A percentile compares a stretch with the other conserved stretches of the same genome.
Evolutionary conservation across 2,888 invertebrate species (phyloP).

Genomic region (Dolichomitus sp.): DNA sequence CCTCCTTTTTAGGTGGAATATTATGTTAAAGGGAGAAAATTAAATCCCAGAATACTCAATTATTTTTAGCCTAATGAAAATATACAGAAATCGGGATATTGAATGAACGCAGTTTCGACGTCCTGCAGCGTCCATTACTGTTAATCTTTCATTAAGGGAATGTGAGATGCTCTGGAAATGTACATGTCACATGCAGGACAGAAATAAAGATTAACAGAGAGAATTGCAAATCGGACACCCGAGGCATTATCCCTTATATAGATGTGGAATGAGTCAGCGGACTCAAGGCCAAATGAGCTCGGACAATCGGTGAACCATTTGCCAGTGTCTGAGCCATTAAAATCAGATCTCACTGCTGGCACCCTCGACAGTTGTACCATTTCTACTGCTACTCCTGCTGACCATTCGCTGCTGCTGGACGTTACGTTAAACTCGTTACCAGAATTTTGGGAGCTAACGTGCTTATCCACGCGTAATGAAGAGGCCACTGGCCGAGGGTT

Average conservation of each 20-base stretch:
- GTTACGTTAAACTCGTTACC: conserved; percentile 81
- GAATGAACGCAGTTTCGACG: conserved; percentile 40
- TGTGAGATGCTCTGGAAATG: conserved; percentile 4
- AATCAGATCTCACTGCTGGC: conserved; percentile 76
- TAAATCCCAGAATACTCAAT: conserved; percentile 24
- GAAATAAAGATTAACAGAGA: conserved; percentile 50
- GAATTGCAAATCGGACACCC: conserved; percentile 53
- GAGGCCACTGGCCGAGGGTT: conserved; percentile 45
- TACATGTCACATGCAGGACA: conserved; percentile 47
- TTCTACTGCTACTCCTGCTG: conserved; percentile 51
- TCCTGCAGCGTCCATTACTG: conserved; percentile 41
- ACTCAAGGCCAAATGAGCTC: conserved; percentile 74
- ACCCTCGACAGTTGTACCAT: conserved; percentile 73
- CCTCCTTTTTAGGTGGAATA: conserved; percentile 10
- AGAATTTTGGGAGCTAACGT: conserved; percentile 79
- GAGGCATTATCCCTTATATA: conserved; percentile 59
- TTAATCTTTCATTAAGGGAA: conserved; percentile 54
- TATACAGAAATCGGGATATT: conserved; percentile 23
- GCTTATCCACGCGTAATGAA: conserved; percentile 75
- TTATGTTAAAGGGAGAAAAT: conserved; percentile 34
- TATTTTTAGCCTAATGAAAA: conserved; percentile 21
- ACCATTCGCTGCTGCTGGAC: conserved; percentile 60
- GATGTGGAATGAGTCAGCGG: conserved; percentile 69
- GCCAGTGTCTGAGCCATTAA: conserved; percentile 79
- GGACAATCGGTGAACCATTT: conserved; percentile 80